phyloP scores from a whole-genome alignment of 2,797 vertebrate species.

The Rhinoraja longicauda region DNA sequence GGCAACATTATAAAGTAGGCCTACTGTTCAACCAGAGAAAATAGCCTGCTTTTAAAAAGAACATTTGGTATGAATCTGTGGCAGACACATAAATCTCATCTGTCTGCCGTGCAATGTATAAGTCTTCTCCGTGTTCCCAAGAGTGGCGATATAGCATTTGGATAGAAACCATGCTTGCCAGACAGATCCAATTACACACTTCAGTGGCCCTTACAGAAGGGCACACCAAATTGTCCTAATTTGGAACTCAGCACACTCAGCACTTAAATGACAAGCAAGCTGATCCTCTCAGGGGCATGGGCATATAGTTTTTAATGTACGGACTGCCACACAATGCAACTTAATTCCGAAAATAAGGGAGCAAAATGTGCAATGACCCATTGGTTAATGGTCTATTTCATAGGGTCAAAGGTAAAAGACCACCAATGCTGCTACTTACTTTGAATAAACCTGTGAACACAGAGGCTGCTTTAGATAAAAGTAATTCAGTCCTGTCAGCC shows the following conservation, averaged over 20 bases:
- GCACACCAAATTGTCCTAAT: neutral
- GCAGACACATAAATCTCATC: neutral
- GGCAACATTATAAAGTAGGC: neutral
- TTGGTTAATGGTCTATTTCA: neutral
- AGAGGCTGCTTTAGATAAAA: neutral
- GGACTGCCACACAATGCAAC: neutral
- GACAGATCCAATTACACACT: conserved; percentile 2
- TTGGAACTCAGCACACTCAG: neutral
- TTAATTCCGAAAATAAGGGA: neutral
- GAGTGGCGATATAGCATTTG: neutral
- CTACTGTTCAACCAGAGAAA: neutral
- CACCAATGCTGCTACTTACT: neutral
- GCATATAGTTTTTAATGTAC: neutral
- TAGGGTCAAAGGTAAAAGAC: neutral
- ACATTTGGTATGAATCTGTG: neutral
- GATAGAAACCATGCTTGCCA: neutral
- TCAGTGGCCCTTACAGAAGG: neutral
- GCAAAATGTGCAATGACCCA: neutral
- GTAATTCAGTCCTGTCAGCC: neutral
- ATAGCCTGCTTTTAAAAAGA: neutral
- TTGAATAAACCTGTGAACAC: neutral
- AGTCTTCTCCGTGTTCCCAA: neutral
- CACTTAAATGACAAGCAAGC: neutral
- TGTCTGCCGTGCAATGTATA: neutral
- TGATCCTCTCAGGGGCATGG: neutral